A percentile compares a stretch with the other conserved stretches of the same genome.
Evolutionary conservation across 2,797 vertebrate genomes (phyloP).

Genomic region (Alosa sapidissima): DNA sequence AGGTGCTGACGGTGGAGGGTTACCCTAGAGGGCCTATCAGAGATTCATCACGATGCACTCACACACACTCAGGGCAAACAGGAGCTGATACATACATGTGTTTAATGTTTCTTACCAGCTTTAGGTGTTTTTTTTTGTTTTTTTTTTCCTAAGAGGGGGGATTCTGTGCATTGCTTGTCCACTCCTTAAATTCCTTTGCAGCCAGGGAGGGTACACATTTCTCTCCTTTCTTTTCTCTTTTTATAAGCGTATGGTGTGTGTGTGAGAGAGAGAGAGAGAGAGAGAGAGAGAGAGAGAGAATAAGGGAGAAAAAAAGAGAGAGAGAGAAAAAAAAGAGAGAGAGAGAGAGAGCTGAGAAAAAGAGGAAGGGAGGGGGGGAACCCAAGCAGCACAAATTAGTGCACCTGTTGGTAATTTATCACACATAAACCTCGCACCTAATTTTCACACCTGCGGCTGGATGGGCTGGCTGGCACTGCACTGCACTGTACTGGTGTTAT

Average conservation of each 20-base stretch:
- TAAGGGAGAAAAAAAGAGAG: constrained; percentile 51
- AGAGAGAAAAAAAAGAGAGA: constrained; percentile 40
- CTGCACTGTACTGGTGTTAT: constrained; percentile 50
- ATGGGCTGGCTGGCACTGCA: constrained; percentile 53
- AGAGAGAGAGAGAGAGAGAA: constrained; percentile 43
- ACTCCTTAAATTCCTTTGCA: constrained; percentile 61
- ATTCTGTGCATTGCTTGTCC: constrained; percentile 63
- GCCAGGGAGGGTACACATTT: constrained; percentile 67
- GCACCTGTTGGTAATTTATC: constrained; percentile 82
- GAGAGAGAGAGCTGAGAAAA: constrained; percentile 24
- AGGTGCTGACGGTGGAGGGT: constrained; percentile 11
- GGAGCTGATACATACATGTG: constrained; percentile 58
- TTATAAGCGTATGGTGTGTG: background rate
- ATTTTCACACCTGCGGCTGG: constrained; percentile 81
- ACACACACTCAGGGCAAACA: constrained; percentile 52
- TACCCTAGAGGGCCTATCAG: constrained; percentile 48
- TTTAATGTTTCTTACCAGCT: constrained; percentile 59
- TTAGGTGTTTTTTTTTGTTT: constrained; percentile 40
- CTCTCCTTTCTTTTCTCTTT: constrained; percentile 40
- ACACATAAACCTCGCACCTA: constrained; percentile 84
- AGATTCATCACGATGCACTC: constrained; percentile 58
- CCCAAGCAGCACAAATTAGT: constrained; percentile 65
- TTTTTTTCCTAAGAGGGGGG: constrained; percentile 42
- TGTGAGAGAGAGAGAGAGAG: constrained; percentile 42
- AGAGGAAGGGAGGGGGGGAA: constrained; percentile 33